Base-by-base conservation (phyloP, 2,113 vertebrate genomes). In the Polyodon spathula region DNA sequence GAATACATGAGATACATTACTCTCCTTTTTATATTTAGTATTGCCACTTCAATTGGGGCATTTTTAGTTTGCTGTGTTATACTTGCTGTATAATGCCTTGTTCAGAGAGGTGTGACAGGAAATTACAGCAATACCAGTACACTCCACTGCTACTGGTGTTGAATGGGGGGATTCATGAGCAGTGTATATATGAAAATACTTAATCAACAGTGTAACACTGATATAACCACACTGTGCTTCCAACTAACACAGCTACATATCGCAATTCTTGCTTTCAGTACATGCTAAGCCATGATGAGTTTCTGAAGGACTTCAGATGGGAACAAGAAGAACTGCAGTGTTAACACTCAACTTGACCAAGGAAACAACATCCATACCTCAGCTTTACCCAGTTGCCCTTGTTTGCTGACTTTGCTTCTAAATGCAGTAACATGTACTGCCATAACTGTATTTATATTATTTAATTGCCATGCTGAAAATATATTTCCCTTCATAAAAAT, bases 211-310 rank as follows among this genome's bases (percentile, higher is more conserved):
- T 10, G 7, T 10, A 50, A 12, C 11, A n/a, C 11, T 12, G n/a
- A 50, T 50, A 14, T n/a, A 50, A 11, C 4, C 46, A 41, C 27
- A 48, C 56, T 6, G 16, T 53, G 40, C 63, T 40, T 58, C 37
- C 11, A 10, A 41, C 70, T 83, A 78, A 81, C 71, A 54, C 41
- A 44, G 7, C 60, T 17, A 16, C 59, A 39, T 53, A 59, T 63
- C 16, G 60, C 59, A 48, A 40, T 66, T 79, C 71, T 77, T 63
- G 71, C 81, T 90, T 91, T 37, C 88, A 97, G 93, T 90, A 84
- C 0, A 85, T 93, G 81, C 76, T 97, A 64, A 87, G 84, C 73
- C 84, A 81, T 65, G 92, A 94, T 57, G 84, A 92, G 77, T 74
- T 84, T 66, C 78, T 86, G 76, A 90, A 85, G 3, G 87, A 92